Evolutionary conservation across 2,797 vertebrate species (phyloP).

Genomic region (Malurus leucopterus): DNA sequence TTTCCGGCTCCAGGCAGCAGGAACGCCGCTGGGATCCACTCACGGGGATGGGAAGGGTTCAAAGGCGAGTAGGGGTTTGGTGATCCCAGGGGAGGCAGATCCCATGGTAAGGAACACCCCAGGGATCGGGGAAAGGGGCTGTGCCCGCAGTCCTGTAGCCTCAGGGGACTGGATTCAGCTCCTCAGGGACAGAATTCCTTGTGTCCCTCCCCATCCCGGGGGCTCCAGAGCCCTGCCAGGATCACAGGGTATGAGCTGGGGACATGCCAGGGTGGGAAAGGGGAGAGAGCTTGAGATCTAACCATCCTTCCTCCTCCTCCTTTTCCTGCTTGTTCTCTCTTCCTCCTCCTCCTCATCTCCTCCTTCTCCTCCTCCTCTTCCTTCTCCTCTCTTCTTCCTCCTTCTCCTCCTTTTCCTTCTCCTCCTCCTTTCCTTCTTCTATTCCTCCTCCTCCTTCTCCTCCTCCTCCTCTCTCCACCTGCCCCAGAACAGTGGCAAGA

Average conservation of each 20-base stretch:
- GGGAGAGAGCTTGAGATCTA: not conserved
- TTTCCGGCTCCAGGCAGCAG: not conserved
- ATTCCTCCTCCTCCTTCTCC: not conserved
- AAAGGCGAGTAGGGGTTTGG: accelerated
- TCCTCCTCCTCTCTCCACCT: not conserved
- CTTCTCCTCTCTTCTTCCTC: not conserved
- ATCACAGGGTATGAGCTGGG: not conserved
- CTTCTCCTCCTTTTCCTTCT: not conserved
- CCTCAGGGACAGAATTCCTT: not conserved
- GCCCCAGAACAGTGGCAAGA: not conserved
- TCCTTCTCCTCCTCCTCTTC: too few species aligned
- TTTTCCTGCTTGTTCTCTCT: too few species aligned
- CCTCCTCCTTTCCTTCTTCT: not conserved
- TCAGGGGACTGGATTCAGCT: not conserved
- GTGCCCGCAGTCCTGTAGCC: not conserved
- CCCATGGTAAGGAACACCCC: too few species aligned
- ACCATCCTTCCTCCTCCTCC: not conserved
- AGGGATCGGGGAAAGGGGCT: not conserved
- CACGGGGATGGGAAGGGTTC: not conserved
- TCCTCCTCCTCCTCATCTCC: not conserved
- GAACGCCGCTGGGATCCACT: accelerated
- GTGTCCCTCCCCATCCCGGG: accelerated
- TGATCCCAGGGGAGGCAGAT: not conserved
- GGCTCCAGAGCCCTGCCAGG: not conserved
- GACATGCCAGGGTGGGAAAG: not conserved